Evolutionary conservation across 1,140 invertebrate species (phyloP), one percentile per base, ranked within the genome.

Genomic region (Drosophila takahashii): DNA sequence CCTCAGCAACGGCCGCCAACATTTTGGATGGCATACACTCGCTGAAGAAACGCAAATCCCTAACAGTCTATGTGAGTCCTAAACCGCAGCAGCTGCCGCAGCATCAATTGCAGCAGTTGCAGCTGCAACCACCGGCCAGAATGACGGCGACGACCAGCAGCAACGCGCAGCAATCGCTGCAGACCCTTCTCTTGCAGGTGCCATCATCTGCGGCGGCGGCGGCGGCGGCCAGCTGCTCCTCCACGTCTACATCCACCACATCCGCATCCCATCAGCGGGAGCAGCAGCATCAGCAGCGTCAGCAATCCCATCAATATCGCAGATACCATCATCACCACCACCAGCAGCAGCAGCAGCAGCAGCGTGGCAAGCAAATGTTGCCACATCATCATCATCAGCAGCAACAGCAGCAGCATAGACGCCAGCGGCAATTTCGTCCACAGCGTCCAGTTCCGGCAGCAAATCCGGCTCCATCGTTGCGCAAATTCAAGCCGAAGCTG

Each of bases 21-120:
- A 92, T 92, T 59, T 77, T 92, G 84, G 90, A 92, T 57, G 90
- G 90, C 66, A 92, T 92, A 54, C 79, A 90, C 6, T 83, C 90
- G 74, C 54, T 92, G 64, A 92, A 92, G 81, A 92, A 92, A 72
- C 90, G 90, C 47, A 91, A 91, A 90, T 92, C 90, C 41, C 75
- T 92, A 90, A 92, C 90, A 89, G 90, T 92, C 65, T 92, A 92
- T 92, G 90, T 92, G 90, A 92, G 90, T 92, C 90, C 90, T 66
- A 91, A 90, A 84, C 71, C 81, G 69, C 89, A 90, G 66, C 79
- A 75, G 65, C 65, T 69, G 50, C 79, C 71, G 18, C 79, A 66
- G 66, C 81, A 73, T 29, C 86, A 71, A 29, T 72, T 65, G 44
- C 72, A 72, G 42, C 74, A 56, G 15, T 59, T 66, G 50, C 74